Evolutionary conservation across 53 echinoderm and acorn worm species (phyloP).

Genomic region (Echinometra lucunter): DNA sequence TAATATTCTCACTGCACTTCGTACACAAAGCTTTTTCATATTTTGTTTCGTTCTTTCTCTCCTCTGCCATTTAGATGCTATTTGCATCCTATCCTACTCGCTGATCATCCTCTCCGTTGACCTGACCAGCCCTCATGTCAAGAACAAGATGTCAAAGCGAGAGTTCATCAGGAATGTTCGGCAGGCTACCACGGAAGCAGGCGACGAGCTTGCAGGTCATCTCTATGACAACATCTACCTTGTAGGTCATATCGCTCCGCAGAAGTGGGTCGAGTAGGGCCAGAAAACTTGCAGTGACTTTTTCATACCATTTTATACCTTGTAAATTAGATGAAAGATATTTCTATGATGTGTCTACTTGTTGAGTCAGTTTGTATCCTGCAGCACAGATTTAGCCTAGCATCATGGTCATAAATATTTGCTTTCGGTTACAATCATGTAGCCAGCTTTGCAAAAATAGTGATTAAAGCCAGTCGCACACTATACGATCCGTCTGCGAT

Average conservation of each 20-base stretch:
- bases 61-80: constrained; percentile 79
- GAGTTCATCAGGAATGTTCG: constrained; percentile 98
- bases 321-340: constrained; percentile 10
- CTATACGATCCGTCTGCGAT: no score
- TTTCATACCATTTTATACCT: constrained; percentile 19
- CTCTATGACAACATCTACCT: constrained; percentile 94
- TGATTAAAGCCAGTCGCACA: no score
- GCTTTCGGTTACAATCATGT: background rate
- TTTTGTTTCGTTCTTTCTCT: background rate
- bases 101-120: constrained; percentile 94
- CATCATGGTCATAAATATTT: background rate
- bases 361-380: background rate
- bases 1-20: no score
- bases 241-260: constrained; percentile 96
- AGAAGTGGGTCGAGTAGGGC: constrained; percentile 84
- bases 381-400: background rate
- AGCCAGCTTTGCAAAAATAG: background rate
- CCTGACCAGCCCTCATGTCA: constrained; percentile 99
- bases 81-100: constrained; percentile 96
- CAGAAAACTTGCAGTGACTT: background rate
- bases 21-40: background rate
- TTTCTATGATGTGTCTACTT: constrained; percentile 14
- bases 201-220: constrained; percentile 95
- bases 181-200: constrained; percentile 87
- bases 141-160: constrained; percentile 99